Conservation (phyloP, 1,140 invertebrate species). For the Saccostrea glomerata region DNA sequence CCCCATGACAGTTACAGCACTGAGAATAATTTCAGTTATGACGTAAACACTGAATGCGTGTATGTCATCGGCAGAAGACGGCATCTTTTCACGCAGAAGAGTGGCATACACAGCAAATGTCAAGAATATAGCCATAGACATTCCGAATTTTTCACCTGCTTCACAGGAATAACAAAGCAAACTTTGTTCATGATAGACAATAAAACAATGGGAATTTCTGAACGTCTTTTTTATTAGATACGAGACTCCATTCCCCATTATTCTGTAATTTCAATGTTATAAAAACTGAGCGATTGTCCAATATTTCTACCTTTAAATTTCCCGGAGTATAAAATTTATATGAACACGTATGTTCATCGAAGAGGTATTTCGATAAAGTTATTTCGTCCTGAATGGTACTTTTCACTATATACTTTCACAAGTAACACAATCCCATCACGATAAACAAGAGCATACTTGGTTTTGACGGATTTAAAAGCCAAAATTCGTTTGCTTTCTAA, state of each 20-base stretch:
- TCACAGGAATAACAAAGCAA: not conserved
- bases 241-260: not conserved
- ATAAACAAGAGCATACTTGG: not conserved
- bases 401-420: not conserved
- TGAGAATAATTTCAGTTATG: not conserved
- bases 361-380: not conserved
- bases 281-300: not conserved
- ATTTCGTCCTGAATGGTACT: not conserved
- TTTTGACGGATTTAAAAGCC: not conserved
- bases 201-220: not conserved
- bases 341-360: not conserved
- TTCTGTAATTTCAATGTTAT: not conserved
- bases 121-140: not conserved
- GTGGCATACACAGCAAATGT: not conserved
- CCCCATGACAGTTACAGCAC: not conserved
- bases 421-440: not conserved
- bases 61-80: not conserved
- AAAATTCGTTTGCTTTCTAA: not conserved
- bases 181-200: not conserved
- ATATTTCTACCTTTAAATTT: not conserved
- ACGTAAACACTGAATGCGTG: not conserved
- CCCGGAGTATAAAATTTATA: not conserved
- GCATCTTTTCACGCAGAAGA: not conserved
- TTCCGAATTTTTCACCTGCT: not conserved
- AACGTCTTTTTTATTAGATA: not conserved